Percentiles rank a stretch among this genome's conserved stretches.
phyloP scores from a whole-genome alignment of 1,140 invertebrate genomes.

The Saccostrea cuccullata region DNA sequence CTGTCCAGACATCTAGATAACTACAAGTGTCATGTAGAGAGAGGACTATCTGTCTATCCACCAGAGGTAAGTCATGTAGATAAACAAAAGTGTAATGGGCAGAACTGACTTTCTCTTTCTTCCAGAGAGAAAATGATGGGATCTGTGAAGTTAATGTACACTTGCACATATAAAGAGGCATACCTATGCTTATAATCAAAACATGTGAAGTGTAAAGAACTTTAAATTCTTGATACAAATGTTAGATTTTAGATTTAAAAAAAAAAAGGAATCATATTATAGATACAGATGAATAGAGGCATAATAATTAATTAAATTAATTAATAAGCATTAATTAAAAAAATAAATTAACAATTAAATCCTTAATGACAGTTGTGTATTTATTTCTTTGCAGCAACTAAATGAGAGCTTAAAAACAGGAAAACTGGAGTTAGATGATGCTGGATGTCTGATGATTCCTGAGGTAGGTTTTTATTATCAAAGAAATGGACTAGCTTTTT shows the following conservation, averaged over 20 bases:
- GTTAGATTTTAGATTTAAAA: too few relatives aligned
- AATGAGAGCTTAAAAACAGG: slow-evolving; percentile 71
- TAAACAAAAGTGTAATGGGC: not conserved
- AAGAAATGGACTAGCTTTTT: not conserved
- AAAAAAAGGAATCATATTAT: too few relatives aligned
- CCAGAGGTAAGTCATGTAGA: slow-evolving; percentile 71
- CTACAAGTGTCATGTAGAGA: slow-evolving; percentile 70
- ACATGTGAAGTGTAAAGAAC: too few relatives aligned
- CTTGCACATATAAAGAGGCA: too few relatives aligned
- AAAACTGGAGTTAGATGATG: slow-evolving; percentile 72
- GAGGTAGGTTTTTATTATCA: slow-evolving; percentile 57
- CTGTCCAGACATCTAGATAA: slow-evolving; percentile 70
- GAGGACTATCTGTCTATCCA: slow-evolving; percentile 74
- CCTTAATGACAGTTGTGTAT: not conserved
- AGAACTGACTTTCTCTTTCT: not conserved
- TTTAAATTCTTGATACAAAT: too few relatives aligned
- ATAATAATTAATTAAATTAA: too few relatives aligned
- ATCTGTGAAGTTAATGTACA: too few relatives aligned
- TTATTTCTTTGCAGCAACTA: slow-evolving; percentile 66
- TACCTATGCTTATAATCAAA: too few relatives aligned
- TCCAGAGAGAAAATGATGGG: not conserved
- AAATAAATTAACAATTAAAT: too few relatives aligned
- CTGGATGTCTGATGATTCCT: slow-evolving; percentile 66
- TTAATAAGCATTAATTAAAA: too few relatives aligned
- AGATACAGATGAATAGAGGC: too few relatives aligned